These are phyloP conservation scores for Drosophila sordidula DNA, from an alignment of 2,888 invertebrate species.

Conservation along the genomic window DNA sequence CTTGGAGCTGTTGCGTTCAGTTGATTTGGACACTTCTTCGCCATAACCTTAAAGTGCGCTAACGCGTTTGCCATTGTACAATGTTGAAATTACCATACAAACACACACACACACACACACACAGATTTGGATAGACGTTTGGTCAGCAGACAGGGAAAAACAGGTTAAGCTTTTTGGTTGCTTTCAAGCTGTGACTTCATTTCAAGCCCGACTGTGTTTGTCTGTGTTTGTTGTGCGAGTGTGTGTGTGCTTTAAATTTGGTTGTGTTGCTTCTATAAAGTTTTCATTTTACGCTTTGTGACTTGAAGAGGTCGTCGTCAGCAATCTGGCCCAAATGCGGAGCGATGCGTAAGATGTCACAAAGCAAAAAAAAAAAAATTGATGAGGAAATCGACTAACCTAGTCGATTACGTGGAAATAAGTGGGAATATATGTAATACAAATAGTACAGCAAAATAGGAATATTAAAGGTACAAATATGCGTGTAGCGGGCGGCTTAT, in stretches of 20 bases:
- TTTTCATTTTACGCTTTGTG: constrained; percentile 73
- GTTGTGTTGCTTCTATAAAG: constrained; percentile 44
- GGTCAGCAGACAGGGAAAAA: constrained; percentile 48
- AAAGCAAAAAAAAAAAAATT: constrained; percentile 16
- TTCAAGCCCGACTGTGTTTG: constrained; percentile 56
- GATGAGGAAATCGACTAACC: constrained; percentile 41
- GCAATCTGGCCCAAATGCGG: constrained; percentile 63
- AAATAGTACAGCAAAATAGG: constrained; percentile 1
- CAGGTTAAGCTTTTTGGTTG: constrained; percentile 73
- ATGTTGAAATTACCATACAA: constrained; percentile 71
- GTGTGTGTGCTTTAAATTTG: constrained; percentile 1
- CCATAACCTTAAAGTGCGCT: constrained; percentile 66
- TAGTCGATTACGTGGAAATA: constrained; percentile 23
- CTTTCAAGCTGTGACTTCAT: constrained; percentile 73
- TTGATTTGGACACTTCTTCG: constrained; percentile 51
- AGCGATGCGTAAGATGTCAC: constrained; percentile 66
- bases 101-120: constrained; percentile 21
- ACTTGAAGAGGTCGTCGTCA: constrained; percentile 68
- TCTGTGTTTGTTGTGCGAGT: constrained; percentile 21
- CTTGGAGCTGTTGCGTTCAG: constrained; percentile 16
- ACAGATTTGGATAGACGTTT: constrained; percentile 29
- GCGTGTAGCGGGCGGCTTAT: constrained; percentile 18
- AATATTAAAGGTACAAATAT: constrained; percentile 21
- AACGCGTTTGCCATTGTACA: constrained; percentile 59
- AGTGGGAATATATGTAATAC: constrained; percentile 9